Base-by-base conservation (phyloP, 2,888 invertebrate species). In the Noctua fimbriata region DNA sequence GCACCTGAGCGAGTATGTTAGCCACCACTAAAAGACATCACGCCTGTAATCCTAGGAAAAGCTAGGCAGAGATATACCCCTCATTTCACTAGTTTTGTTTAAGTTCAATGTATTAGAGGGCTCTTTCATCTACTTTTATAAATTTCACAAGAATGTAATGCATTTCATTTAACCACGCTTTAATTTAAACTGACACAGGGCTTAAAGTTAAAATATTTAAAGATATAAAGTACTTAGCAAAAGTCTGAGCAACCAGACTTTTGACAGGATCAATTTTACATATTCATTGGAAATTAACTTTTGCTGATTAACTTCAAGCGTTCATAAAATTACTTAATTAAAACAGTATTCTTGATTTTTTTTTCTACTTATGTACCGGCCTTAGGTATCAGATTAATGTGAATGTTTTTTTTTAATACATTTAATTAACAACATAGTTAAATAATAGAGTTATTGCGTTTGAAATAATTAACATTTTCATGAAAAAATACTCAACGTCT, bases 261-360 rank as follows among this genome's bases (percentile, higher is more conserved):
- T 67, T 36, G 21, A 63, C 52, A 28, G n/a, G 28, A 60, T 9
- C 21, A 52, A 69, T 80, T 52, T 44, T 49, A 69, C 52, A 80
- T 80, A 84, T 78, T 78, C 60, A 80, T 80, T 60, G 12, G 14
- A 69, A 78, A 78, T 80, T 83, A 69, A 49, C 32, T 36, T 78
- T 28, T 28, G 28, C 36, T 58, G 28, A 32, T 4, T 47, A 47
- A n/a, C 10, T 47, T 76, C 18, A 32, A 55, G 14, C 2, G 24
- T 24, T 32, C 32, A 44, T 12, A 28, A 79, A 76, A 3, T 60
- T 36, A 1, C 24, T 18, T 28, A 65, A 65, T 65, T 41, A 10
- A 44, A 67, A n/a, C 67, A 67, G 41, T 44, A 14, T 79, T 77
- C 10, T 66, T 41, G 18, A 65, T 32, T 4, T 32, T 32, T n/a